Conservation (phyloP, 2,888 invertebrate species). For the Conomelus anceps region DNA sequence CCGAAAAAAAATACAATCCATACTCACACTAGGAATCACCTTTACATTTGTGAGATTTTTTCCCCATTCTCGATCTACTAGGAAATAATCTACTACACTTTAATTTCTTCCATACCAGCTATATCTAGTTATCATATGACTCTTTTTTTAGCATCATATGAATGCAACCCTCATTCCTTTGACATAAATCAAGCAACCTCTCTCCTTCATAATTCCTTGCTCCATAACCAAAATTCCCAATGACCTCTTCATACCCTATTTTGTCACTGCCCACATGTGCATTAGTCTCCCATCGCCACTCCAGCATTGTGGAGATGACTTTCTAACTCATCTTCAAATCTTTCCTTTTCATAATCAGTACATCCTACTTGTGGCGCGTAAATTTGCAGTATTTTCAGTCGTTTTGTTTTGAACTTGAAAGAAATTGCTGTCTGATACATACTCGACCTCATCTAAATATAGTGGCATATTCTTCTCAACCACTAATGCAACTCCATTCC, state of each 20-base stretch:
- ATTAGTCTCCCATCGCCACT: neutral
- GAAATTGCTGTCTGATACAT: too few species aligned
- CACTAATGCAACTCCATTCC: too few species aligned
- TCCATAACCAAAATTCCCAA: neutral
- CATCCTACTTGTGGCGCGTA: neutral
- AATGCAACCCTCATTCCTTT: neutral
- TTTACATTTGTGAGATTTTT: neutral
- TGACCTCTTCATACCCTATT: neutral
- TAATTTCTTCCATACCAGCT: neutral
- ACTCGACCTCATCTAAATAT: too few species aligned
- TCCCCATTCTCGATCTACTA: neutral
- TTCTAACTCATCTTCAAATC: too few species aligned
- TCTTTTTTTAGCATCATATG: neutral
- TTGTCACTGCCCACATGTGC: neutral
- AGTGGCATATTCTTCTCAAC: too few species aligned
- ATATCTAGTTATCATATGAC: neutral
- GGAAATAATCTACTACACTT: neutral
- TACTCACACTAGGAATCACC: neutral
- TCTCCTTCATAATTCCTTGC: neutral
- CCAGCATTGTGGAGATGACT: too few species aligned
- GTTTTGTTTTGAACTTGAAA: too few species aligned
- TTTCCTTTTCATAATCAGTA: neutral
- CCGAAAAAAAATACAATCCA: too few species aligned
- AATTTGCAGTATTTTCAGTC: neutral
- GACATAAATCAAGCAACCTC: neutral